Evolutionary conservation across 1,140 invertebrate genomes (phyloP).

Genomic region (Nasonia vitripennis): DNA sequence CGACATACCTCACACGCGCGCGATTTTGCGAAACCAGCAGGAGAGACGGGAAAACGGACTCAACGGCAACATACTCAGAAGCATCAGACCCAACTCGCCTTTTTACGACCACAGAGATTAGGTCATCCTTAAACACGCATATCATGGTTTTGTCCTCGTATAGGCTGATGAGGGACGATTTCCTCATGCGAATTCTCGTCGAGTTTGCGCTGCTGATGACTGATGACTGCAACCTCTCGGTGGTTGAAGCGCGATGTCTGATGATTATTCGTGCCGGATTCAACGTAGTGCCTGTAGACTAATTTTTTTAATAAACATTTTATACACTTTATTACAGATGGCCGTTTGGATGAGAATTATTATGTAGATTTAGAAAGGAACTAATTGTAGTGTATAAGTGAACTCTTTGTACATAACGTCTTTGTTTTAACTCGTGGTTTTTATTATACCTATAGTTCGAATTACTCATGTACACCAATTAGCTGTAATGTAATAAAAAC

Average conservation of each 20-base stretch:
- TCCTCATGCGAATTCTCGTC: too few relatives aligned
- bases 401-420: background rate
- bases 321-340: background rate
- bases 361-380: too few relatives aligned
- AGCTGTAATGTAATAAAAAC: conserved; percentile 15
- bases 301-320: background rate
- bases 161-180: too few relatives aligned
- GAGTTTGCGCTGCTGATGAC: too few relatives aligned
- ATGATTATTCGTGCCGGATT: conserved; percentile 24
- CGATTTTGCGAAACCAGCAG: conserved; percentile 78
- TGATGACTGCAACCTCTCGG: too few relatives aligned
- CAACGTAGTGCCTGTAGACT: background rate
- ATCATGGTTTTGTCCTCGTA: too few relatives aligned
- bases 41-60: conserved; percentile 77
- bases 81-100: conserved; percentile 77
- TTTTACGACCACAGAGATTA: conserved; percentile 65
- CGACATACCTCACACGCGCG: conserved; percentile 79
- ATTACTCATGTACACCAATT: conserved; percentile 23
- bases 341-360: background rate
- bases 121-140: too few relatives aligned
- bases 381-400: too few relatives aligned
- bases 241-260: background rate
- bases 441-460: conserved; percentile 26
- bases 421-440: background rate
- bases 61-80: conserved; percentile 76